phyloP scores from a whole-genome alignment of 1,140 invertebrate genomes.

The Idris sp. region DNA sequence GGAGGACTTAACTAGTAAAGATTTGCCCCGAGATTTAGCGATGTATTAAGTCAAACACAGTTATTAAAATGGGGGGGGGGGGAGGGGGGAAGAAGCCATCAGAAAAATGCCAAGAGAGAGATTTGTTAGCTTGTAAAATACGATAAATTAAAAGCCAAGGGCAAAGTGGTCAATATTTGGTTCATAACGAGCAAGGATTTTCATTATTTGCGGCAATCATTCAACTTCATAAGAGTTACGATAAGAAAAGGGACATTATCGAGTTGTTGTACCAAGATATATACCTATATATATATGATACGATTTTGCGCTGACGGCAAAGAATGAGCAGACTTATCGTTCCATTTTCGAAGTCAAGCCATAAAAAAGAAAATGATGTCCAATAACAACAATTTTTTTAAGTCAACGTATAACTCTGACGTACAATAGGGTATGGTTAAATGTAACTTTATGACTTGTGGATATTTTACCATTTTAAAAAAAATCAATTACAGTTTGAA shows the following conservation, averaged over 20 bases:
- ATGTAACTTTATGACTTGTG: constrained; percentile 21
- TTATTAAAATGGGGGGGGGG: background rate
- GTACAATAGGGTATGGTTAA: constrained; percentile 6
- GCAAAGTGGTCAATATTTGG: constrained; percentile 32
- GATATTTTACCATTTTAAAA: background rate
- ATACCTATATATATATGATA: constrained; percentile 48
- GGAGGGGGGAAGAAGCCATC: background rate
- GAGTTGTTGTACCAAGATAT: constrained; percentile 30
- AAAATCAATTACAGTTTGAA: background rate
- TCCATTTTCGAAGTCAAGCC: constrained; percentile 15
- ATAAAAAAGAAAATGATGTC: constrained; percentile 26
- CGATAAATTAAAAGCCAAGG: constrained; percentile 10
- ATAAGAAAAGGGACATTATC: constrained; percentile 54
- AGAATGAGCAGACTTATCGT: constrained; percentile 47
- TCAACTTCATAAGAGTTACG: constrained; percentile 51
- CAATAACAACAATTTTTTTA: constrained; percentile 35
- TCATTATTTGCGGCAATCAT: constrained; percentile 44
- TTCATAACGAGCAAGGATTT: constrained; percentile 20
- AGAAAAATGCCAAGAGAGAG: constrained; percentile 5
- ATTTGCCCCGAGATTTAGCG: no score
- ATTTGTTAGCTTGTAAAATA: constrained; percentile 23
- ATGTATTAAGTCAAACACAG: background rate
- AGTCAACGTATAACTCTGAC: constrained; percentile 9
- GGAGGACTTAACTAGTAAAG: no score
- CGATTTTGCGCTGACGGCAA: constrained; percentile 35